phyloP scores from a whole-genome alignment of 2,797 vertebrate species.

The Gymnothorax reevesii region DNA sequence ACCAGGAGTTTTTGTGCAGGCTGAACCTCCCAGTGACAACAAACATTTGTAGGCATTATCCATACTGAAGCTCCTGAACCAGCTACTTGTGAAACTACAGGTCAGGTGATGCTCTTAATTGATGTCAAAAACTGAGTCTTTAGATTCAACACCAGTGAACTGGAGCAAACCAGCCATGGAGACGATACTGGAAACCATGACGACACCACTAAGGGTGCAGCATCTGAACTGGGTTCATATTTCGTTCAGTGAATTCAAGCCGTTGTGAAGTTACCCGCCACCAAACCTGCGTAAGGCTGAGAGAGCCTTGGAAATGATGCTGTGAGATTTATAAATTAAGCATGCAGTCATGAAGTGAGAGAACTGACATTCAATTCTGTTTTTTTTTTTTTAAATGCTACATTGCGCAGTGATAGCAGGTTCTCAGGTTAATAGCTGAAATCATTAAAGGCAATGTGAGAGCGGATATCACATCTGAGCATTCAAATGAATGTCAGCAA shows the following conservation, averaged over 20 bases:
- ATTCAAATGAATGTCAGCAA: not conserved
- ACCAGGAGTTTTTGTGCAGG: not conserved
- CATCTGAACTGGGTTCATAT: conserved; percentile 56
- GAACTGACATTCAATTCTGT: not conserved
- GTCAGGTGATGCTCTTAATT: not conserved
- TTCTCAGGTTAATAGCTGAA: not conserved
- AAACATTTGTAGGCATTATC: not conserved
- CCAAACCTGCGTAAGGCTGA: not conserved
- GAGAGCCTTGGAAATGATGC: not conserved
- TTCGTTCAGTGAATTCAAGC: conserved; percentile 54
- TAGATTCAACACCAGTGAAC: not conserved
- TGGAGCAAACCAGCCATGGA: not conserved
- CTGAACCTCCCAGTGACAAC: not conserved
- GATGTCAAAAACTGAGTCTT: not conserved
- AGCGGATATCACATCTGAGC: not conserved
- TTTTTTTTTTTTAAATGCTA: not conserved
- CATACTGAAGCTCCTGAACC: not conserved
- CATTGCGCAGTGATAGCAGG: not conserved
- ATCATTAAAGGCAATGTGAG: not conserved
- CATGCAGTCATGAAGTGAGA: not conserved
- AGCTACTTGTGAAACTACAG: not conserved
- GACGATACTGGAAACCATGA: conserved; percentile 49
- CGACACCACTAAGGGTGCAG: conserved; percentile 44
- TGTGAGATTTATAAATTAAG: not conserved
- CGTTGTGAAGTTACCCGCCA: conserved; percentile 35